Conservation (phyloP, 2,888 invertebrate species). For the Rhamphomyia laevipes region DNA sequence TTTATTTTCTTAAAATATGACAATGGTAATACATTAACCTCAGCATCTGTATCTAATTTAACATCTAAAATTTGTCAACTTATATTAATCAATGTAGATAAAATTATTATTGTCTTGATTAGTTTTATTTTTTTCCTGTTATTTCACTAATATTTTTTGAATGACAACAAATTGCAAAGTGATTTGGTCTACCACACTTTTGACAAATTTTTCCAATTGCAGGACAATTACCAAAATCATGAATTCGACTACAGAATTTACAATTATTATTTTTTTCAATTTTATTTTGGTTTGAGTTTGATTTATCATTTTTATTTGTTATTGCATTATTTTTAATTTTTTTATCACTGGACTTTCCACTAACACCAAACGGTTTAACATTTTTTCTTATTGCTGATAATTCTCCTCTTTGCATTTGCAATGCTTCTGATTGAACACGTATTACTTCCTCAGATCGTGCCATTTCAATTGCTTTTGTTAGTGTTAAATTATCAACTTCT, state of each 20-base stretch:
- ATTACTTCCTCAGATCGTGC: neutral
- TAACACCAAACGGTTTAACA: too few relatives aligned
- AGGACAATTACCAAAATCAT: constrained; percentile 2
- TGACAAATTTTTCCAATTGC: neutral
- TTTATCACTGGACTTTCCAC: too few relatives aligned
- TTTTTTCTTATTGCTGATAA: too few relatives aligned
- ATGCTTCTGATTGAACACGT: neutral
- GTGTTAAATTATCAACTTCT: neutral
- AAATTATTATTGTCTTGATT: neutral
- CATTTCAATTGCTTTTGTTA: neutral
- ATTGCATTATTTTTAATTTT: too few relatives aligned
- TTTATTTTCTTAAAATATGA: too few relatives aligned
- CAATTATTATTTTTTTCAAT: neutral
- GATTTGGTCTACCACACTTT: constrained; percentile 1
- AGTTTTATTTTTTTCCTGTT: neutral
- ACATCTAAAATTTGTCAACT: too few relatives aligned
- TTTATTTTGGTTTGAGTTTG: too few relatives aligned
- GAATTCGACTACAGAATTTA: neutral
- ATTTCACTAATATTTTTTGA: neutral
- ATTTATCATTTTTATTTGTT: too few relatives aligned
- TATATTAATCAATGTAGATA: too few relatives aligned
- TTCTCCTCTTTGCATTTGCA: neutral
- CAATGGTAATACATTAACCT: too few relatives aligned
- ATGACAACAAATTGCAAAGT: neutral
- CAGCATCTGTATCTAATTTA: too few relatives aligned